Percentiles rank a stretch among this genome's conserved stretches.
Conservation (phyloP, 2,797 vertebrate genomes). For the Sphenopsis melanotis region DNA sequence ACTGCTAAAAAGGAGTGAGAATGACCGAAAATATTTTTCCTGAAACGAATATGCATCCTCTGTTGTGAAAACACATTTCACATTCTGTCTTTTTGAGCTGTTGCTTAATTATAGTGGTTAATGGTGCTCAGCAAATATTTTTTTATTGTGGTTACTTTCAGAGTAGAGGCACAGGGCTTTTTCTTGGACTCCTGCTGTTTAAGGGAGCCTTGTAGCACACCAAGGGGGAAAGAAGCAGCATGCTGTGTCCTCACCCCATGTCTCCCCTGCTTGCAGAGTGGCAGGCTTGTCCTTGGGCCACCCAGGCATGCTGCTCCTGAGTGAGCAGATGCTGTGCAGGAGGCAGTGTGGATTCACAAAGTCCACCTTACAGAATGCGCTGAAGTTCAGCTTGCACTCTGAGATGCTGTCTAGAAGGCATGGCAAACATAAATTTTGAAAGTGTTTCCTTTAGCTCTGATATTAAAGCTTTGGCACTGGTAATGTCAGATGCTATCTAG, state of each 20-base stretch:
- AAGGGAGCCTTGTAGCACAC: not conserved
- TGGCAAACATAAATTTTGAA: not conserved
- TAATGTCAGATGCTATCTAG: not conserved
- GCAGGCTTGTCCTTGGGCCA: not conserved
- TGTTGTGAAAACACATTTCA: not conserved
- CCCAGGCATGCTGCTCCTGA: fast-evolving
- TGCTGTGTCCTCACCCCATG: not conserved
- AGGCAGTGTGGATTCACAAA: not conserved
- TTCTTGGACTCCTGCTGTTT: not conserved
- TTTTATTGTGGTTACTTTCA: not conserved
- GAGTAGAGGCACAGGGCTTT: not conserved
- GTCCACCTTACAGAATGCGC: fast-evolving
- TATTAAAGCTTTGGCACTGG: not conserved
- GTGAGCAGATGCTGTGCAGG: not conserved
- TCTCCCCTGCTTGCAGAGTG: not conserved
- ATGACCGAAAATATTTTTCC: not conserved
- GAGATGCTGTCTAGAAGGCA: not conserved
- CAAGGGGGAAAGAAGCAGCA: fast-evolving
- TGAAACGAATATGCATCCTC: not conserved
- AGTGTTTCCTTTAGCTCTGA: not conserved
- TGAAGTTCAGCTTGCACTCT: not conserved
- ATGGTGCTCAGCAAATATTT: not conserved
- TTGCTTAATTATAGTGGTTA: not conserved
- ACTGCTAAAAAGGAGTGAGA: not conserved
- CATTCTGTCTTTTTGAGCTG: not conserved